Evolutionary conservation across 2,797 vertebrate genomes (phyloP), one percentile per base, ranked within the genome.

Genomic region (Anguilla obscura): DNA sequence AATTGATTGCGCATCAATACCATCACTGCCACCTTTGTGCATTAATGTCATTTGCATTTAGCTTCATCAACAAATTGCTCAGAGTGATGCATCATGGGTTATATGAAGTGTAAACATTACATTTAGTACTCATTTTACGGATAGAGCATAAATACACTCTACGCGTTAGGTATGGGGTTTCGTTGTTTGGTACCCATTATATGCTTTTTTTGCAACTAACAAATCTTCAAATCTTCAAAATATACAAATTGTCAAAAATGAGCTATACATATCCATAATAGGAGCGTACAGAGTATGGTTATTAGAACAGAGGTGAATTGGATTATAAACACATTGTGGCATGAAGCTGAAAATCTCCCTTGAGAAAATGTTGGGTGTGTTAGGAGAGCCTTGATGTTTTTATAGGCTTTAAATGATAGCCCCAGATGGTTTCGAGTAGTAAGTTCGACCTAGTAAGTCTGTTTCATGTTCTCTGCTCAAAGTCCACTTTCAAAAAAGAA

Each of bases 381-480:
- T 9, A 69, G n/a, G 48, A 85, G 87, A 80, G 91, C 88, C 87
- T 90, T 76, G 27, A 85, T 91, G 87, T 88, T 91, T 93, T 93
- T 88, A 91, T 84, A 89, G 88, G 89, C 90, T 88, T 89, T 89
- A 90, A 93, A 90, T 92, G 89, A 91, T 56, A 88, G 88, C 83
- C 85, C 92, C 95, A 95, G 91, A 93, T 94, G 93, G 91, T 48
- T 91, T 56, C 3, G 90, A 89, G 90, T 93, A 90, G 91, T 92
- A 86, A 90, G 88, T 90, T 89, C 93, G 90, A 93, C 89, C 91
- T 88, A 89, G 76, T 69, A 89, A 90, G 88, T 52, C 56, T 89
- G 56, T 91, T 90, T 91, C 88, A 80, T 90, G 86, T 91, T 91
- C 88, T 88, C 48, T 87, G 30, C 85, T 90, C 63, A 71, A 83